Evolutionary conservation across 2,113 vertebrate species (phyloP), one percentile per base, ranked within the genome.

Genomic region (Odocoileus virginianus): DNA sequence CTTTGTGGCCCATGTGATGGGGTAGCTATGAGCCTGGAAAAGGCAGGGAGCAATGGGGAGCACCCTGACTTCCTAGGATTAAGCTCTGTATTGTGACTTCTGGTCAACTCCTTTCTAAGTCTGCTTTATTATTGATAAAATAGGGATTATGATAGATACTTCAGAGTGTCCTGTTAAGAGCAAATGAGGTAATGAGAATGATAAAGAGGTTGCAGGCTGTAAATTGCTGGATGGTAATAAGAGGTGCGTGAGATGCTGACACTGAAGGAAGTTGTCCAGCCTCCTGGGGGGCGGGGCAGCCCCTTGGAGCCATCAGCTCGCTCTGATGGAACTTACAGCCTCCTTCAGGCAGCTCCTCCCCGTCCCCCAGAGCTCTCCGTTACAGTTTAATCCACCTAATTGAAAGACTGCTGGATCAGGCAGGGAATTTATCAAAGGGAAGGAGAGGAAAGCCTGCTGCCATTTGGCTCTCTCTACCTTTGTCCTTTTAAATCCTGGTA

Each of bases 401-500:
- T 97, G 95, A 94, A 95, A 94, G 97, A 79, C 60, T 84, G 81
- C 45, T 67, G 74, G 79, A 95, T 93, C 61, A 85, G 89, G 88
- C 60, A 87, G 93, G 94, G 86, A 58, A 93, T 93, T 95, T 89
- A 96, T 94, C 90, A 90, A 96, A 95, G 89, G 54, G 87, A 86
- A 94, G 50, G 58, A 84, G 47, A 88, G 54, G 55, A 89, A 33
- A 82, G 55, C 45, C 78, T 64, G 14, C 82, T 95, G 92, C 83
- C 87, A 78, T 95, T 94, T 91, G 95, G 91, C 90, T 96, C 28
- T 76, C 50, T 40, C 25, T 87, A 93, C 5, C 8, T 87, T 94
- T 97, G 95, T 97, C 64, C 93, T 97, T 96, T 97, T 95, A 86
- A 94, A 96, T 95, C 81, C 87, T 89, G 60, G 7, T 45, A 87